These are phyloP conservation scores for Anguilla japonica DNA, from an alignment of 2,113 vertebrate genomes.

Conservation along the genomic window DNA sequence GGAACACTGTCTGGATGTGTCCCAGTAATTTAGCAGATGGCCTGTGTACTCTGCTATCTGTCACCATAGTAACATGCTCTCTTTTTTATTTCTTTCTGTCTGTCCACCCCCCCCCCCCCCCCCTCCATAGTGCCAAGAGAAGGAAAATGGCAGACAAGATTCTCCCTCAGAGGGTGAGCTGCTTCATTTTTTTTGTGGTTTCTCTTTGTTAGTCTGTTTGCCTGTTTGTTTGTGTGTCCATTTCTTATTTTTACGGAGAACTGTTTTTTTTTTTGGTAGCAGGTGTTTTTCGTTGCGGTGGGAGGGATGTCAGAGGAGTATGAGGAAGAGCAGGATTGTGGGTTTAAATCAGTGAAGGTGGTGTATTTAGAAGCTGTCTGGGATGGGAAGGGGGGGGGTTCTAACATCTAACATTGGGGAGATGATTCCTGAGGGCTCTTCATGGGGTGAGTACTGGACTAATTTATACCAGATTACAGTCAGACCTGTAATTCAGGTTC, in stretches of 20 bases:
- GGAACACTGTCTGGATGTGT: constrained; percentile 64
- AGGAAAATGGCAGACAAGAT: constrained; percentile 86
- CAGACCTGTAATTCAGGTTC: constrained; percentile 20
- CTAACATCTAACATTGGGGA: background rate
- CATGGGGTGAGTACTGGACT: background rate
- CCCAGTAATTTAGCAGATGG: constrained; percentile 80
- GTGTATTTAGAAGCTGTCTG: background rate
- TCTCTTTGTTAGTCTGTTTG: constrained; percentile 11
- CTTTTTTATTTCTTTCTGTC: constrained; percentile 54
- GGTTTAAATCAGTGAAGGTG: background rate
- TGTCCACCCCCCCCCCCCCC: constrained; percentile 73
- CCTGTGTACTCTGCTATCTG: constrained; percentile 75
- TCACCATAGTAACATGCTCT: constrained; percentile 76
- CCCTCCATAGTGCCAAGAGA: constrained; percentile 80
- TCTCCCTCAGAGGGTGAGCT: constrained; percentile 84
- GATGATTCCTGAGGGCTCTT: constrained; percentile 7
- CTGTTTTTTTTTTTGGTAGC: background rate
- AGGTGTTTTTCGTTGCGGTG: constrained; percentile 2
- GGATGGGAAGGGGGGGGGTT: background rate
- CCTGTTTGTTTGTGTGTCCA: constrained; percentile 11
- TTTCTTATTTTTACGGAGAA: background rate
- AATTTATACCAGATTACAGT: background rate
- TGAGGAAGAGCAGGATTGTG: background rate
- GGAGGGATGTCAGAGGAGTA: background rate
- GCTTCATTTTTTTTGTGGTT: constrained; percentile 36